These are phyloP conservation scores for Telmatherina bonti DNA, from an alignment of 2,797 vertebrate species.

Conservation along the genomic window DNA sequence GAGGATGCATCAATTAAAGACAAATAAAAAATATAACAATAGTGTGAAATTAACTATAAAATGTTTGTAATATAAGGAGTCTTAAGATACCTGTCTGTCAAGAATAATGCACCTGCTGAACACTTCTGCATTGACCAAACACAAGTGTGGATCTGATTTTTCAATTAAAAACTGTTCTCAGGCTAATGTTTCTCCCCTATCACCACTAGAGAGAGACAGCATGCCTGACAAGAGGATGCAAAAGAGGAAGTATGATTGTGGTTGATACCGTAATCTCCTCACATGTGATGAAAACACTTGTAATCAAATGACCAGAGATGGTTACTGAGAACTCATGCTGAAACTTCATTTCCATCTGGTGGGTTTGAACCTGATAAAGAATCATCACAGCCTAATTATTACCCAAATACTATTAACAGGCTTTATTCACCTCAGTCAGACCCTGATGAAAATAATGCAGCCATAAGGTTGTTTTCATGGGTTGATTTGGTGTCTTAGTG, in stretches of 20 bases:
- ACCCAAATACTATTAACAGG: no score
- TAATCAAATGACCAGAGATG: constrained; percentile 51
- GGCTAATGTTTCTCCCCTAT: constrained; percentile 25
- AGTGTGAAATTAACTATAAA: background rate
- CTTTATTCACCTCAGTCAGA: constrained; percentile 38
- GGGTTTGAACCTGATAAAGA: constrained; percentile 41
- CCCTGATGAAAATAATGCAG: constrained; percentile 32
- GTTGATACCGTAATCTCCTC: constrained; percentile 34
- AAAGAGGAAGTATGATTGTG: constrained; percentile 13
- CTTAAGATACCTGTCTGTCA: background rate
- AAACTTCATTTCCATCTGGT: constrained; percentile 53
- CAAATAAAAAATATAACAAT: background rate
- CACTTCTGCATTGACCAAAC: background rate
- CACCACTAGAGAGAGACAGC: constrained; percentile 73
- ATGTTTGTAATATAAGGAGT: background rate
- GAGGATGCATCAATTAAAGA: background rate
- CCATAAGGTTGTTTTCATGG: constrained; percentile 60
- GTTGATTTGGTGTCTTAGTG: constrained; percentile 37
- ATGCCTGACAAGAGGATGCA: constrained; percentile 26
- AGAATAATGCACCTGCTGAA: background rate
- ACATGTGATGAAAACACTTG: constrained; percentile 37
- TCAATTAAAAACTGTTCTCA: background rate
- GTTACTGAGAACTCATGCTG: constrained; percentile 33
- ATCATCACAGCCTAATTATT: constrained; percentile 3
- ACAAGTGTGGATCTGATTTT: background rate